These are phyloP conservation scores for Smithornis capensis DNA, from an alignment of 2,113 vertebrate genomes.

Conservation along the genomic window DNA sequence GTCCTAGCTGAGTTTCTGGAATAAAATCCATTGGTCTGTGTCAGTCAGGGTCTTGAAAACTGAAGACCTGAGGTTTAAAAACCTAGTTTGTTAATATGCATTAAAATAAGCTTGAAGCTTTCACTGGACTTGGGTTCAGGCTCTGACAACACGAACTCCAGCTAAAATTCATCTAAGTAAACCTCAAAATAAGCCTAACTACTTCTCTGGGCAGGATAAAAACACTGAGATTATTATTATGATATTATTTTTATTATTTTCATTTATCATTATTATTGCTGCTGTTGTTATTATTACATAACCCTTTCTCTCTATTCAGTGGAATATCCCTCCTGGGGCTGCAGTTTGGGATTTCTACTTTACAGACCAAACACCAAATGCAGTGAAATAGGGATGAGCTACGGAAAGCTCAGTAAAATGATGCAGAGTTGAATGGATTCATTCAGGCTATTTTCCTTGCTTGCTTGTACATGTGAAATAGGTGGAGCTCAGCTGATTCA, in stretches of 20 bases:
- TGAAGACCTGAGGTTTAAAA: constrained; percentile 11
- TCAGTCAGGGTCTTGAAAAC: constrained; percentile 25
- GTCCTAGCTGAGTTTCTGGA: not conserved
- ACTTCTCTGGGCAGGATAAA: not conserved
- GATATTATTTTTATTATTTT: not conserved
- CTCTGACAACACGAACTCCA: not conserved
- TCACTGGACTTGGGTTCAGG: not conserved
- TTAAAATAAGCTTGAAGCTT: not conserved
- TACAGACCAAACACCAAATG: not conserved
- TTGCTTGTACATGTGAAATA: not conserved
- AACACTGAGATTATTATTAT: not conserved
- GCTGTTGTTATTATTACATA: not conserved
- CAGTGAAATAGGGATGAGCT: not conserved
- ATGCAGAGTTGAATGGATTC: not conserved
- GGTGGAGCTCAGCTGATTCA: not conserved
- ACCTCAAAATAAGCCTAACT: not conserved
- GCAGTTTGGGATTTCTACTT: not conserved
- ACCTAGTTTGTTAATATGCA: not conserved
- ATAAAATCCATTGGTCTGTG: constrained; percentile 16
- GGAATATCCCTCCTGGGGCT: not conserved
- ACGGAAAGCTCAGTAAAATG: not conserved
- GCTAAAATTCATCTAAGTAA: not conserved
- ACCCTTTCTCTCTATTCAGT: not conserved
- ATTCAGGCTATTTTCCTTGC: not conserved
- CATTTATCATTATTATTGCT: not conserved